A percentile compares a stretch with the other conserved stretches of the same genome.
phyloP scores from a whole-genome alignment of 2,113 vertebrate genomes.

The Pterocles orientalis region DNA sequence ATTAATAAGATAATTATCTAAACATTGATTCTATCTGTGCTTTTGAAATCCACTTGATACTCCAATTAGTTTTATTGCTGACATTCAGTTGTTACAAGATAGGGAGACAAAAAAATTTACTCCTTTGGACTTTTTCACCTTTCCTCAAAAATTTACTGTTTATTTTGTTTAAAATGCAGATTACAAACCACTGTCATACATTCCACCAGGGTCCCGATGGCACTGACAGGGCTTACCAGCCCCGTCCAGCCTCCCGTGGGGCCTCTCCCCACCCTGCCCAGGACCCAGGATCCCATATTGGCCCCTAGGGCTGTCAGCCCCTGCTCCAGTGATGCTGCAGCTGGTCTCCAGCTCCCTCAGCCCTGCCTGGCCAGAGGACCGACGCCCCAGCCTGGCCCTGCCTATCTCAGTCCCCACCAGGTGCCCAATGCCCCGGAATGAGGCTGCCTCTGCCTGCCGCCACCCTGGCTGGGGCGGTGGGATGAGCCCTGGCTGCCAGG shows the following conservation, averaged over 20 bases:
- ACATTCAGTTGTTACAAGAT: neutral
- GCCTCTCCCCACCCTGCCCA: neutral
- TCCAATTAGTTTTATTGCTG: neutral
- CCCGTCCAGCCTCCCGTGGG: neutral
- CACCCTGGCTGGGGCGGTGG: too few relatives aligned
- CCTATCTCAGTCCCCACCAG: neutral
- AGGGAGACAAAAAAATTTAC: neutral
- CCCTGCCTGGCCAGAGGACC: neutral
- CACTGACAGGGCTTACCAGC: neutral
- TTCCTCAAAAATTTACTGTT: neutral
- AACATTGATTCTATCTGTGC: neutral
- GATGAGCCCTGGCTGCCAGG: neutral
- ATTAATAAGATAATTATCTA: neutral
- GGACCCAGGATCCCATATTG: neutral
- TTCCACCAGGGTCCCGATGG: neutral
- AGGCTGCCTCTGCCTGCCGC: neutral
- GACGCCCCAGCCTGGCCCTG: neutral
- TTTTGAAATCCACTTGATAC: neutral
- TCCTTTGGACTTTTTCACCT: accelerated
- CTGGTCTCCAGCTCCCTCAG: neutral
- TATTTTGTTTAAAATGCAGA: neutral
- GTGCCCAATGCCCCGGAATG: too few relatives aligned
- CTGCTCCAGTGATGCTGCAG: neutral
- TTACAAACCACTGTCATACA: neutral
- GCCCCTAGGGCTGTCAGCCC: neutral